phyloP scores from a whole-genome alignment of 2,888 invertebrate genomes.

The Slavum lentiscoides region DNA sequence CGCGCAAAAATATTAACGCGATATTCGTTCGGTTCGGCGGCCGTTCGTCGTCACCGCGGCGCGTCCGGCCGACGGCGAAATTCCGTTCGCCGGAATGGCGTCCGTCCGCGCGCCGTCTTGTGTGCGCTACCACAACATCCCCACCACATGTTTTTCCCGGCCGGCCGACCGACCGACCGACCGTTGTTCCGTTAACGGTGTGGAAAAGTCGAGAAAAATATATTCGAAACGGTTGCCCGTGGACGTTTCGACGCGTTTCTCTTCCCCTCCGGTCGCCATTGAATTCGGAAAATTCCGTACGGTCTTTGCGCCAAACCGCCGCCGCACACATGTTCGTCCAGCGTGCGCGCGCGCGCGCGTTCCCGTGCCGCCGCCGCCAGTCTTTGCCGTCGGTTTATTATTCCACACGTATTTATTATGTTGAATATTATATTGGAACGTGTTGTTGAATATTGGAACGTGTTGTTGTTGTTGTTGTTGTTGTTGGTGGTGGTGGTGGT shows the following conservation, averaged over 20 bases:
- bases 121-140: background rate
- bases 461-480: too few relatives aligned
- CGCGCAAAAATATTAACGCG: background rate
- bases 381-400: slow-evolving; percentile 12
- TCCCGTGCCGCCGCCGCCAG: background rate
- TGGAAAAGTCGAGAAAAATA: background rate
- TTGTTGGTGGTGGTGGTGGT: too few relatives aligned
- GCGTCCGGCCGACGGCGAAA: background rate
- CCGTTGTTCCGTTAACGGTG: background rate
- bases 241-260: background rate
- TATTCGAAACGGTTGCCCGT: background rate
- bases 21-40: background rate
- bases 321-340: slow-evolving; percentile 17
- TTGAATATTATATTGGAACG: slow-evolving; percentile 27
- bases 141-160: slow-evolving; percentile 29
- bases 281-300: background rate
- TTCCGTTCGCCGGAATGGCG: slow-evolving; percentile 23
- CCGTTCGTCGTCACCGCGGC: background rate
- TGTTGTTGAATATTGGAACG: slow-evolving; percentile 27
- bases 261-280: too few relatives aligned
- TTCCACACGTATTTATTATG: slow-evolving; percentile 27
- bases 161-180: background rate
- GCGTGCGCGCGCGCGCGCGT: slow-evolving; percentile 7
- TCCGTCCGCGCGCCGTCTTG: background rate
- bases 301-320: slow-evolving; percentile 19